Conservation (phyloP, 2,888 invertebrate genomes). For the Ophioninae sp. region DNA sequence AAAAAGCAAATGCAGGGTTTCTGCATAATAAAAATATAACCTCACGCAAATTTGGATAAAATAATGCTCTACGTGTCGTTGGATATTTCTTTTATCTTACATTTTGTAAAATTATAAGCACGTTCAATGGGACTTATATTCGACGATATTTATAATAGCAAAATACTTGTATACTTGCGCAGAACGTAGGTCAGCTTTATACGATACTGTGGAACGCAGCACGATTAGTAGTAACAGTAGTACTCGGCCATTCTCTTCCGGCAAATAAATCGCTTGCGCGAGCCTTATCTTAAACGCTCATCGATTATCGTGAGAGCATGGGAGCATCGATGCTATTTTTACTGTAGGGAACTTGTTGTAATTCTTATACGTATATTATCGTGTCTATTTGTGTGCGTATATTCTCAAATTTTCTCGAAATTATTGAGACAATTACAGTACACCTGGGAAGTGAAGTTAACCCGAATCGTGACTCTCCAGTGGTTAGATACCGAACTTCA, state of each 20-base stretch:
- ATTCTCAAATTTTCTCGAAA: conserved; percentile 52
- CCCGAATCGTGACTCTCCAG: conserved; percentile 55
- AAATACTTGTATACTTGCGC: neutral
- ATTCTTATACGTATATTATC: conserved; percentile 9
- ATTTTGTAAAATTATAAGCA: neutral
- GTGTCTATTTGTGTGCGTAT: neutral
- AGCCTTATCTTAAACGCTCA: conserved; percentile 62
- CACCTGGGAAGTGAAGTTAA: conserved; percentile 55
- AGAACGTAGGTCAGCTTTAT: neutral
- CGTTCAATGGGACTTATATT: neutral
- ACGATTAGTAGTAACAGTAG: conserved; percentile 45
- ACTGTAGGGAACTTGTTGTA: conserved; percentile 19
- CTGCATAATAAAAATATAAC: neutral
- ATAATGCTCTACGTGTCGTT: neutral
- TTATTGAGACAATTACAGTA: conserved; percentile 56
- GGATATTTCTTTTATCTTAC: neutral
- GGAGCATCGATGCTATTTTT: conserved; percentile 60
- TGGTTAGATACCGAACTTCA: conserved; percentile 26
- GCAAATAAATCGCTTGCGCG: conserved; percentile 61
- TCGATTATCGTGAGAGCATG: conserved; percentile 60
- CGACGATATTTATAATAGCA: conserved; percentile 10
- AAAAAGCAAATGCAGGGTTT: neutral
- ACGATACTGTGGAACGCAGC: conserved; percentile 19
- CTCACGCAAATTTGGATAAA: neutral
- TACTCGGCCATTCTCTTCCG: conserved; percentile 65